phyloP scores from a whole-genome alignment of 2,888 invertebrate species.

The Eilema caniola region DNA sequence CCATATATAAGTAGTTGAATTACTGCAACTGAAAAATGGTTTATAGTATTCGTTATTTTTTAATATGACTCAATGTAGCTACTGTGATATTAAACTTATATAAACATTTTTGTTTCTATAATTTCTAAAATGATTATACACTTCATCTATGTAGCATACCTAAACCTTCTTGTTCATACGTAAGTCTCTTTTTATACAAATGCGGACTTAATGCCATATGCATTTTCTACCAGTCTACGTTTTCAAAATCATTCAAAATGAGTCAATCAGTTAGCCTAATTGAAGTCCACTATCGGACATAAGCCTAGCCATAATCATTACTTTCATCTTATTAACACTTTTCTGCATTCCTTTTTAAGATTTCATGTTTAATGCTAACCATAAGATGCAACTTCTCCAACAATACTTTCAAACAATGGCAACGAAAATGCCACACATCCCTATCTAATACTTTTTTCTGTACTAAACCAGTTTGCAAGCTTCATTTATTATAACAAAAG shows the following conservation, averaged over 20 bases:
- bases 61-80: neutral
- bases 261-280: too few species aligned
- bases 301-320: too few species aligned
- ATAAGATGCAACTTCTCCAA: neutral
- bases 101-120: neutral
- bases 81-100: neutral
- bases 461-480: neutral
- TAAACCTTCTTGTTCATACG: too few species aligned
- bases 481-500: neutral
- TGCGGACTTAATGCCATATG: too few species aligned
- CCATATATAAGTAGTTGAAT: conserved; percentile 5
- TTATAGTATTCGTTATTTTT: neutral
- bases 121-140: neutral
- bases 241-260: neutral
- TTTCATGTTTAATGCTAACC: neutral
- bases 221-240: too few species aligned
- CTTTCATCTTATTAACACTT: neutral
- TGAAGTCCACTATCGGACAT: too few species aligned
- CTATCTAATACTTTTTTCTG: neutral
- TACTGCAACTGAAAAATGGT: neutral
- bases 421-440: neutral
- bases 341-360: neutral
- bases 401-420: neutral
- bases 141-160: neutral
- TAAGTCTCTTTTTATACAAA: too few species aligned